phyloP scores from a whole-genome alignment of 2,113 vertebrate genomes.

The Xiphophorus hellerii region DNA sequence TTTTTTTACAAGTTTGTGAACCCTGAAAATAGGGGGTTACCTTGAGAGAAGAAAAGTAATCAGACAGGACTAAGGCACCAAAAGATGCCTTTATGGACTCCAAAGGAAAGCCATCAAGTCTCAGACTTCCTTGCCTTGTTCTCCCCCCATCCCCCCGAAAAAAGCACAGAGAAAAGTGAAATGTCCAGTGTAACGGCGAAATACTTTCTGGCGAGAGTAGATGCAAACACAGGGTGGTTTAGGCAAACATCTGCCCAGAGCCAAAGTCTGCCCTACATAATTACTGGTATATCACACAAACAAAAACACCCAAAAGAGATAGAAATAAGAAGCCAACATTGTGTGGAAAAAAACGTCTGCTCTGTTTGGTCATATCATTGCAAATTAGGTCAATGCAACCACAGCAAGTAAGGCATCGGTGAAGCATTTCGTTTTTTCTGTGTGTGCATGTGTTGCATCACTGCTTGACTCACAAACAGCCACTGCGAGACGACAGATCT shows the following conservation, averaged over 20 bases:
- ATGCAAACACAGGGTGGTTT: conserved; percentile 54
- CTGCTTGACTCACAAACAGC: conserved; percentile 35
- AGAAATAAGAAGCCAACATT: conserved; percentile 25
- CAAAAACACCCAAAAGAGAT: conserved; percentile 7
- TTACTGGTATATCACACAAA: conserved; percentile 12
- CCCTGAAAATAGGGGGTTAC: background rate
- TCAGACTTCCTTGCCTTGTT: conserved; percentile 49
- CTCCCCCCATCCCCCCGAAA: background rate
- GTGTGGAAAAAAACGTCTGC: conserved; percentile 5
- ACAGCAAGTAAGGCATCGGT: conserved; percentile 45
- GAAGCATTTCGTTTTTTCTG: conserved; percentile 41
- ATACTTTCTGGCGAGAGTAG: conserved; percentile 47
- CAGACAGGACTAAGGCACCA: background rate
- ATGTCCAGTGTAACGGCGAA: conserved; percentile 51
- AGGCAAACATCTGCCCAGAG: conserved; percentile 59
- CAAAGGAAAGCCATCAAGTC: conserved; percentile 46
- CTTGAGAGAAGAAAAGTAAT: conserved; percentile 8
- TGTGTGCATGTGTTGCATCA: conserved; percentile 14
- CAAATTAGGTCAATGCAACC: conserved; percentile 61
- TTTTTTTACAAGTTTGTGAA: too few species aligned
- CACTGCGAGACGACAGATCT: background rate
- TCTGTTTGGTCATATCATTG: conserved; percentile 32
- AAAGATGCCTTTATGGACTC: conserved; percentile 17
- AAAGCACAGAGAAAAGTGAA: conserved; percentile 38
- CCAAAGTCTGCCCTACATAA: conserved; percentile 44